Conservation (phyloP, 2,797 vertebrate species). For the Harpagifer antarcticus region DNA sequence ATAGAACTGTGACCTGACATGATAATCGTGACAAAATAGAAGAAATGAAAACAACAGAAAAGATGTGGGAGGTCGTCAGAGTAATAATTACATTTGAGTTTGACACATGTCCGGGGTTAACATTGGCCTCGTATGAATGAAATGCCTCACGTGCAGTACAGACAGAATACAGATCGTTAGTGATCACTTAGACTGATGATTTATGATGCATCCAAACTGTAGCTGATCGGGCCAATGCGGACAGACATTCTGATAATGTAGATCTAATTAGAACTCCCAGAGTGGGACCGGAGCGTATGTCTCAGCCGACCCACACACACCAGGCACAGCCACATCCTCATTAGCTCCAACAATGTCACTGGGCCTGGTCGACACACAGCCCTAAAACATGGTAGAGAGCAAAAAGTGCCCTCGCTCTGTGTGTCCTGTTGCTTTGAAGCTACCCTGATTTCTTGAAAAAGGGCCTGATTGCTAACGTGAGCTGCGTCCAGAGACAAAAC, state of each 20-base stretch:
- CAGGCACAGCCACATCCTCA: conserved; percentile 68
- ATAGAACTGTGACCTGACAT: no score
- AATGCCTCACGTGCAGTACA: conserved; percentile 7
- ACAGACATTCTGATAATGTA: conserved; percentile 75
- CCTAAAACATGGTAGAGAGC: conserved; percentile 37
- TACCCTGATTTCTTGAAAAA: conserved; percentile 25
- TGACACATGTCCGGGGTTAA: conserved; percentile 8
- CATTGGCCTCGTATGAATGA: neutral
- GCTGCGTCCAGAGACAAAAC: conserved; percentile 42
- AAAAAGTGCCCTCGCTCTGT: conserved; percentile 34
- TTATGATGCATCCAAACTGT: conserved; percentile 58
- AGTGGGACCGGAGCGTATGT: conserved; percentile 70
- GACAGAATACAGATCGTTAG: conserved; percentile 22
- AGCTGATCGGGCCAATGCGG: conserved; percentile 64
- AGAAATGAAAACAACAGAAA: conserved; percentile 43
- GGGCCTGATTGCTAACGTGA: conserved; percentile 49
- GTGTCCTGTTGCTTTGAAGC: conserved; percentile 40
- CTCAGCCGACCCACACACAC: conserved; percentile 71
- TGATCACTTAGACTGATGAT: conserved; percentile 57
- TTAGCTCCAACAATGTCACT: conserved; percentile 75
- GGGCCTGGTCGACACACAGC: conserved; percentile 41
- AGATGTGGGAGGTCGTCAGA: conserved; percentile 9
- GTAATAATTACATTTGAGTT: conserved; percentile 3
- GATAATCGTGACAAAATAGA: no score
- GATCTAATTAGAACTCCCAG: conserved; percentile 82